Percentiles rank a stretch among this genome's conserved stretches.
Evolutionary conservation across 64 coral and sea anemone species (phyloP).

Genomic region (Anthopleura sola): DNA sequence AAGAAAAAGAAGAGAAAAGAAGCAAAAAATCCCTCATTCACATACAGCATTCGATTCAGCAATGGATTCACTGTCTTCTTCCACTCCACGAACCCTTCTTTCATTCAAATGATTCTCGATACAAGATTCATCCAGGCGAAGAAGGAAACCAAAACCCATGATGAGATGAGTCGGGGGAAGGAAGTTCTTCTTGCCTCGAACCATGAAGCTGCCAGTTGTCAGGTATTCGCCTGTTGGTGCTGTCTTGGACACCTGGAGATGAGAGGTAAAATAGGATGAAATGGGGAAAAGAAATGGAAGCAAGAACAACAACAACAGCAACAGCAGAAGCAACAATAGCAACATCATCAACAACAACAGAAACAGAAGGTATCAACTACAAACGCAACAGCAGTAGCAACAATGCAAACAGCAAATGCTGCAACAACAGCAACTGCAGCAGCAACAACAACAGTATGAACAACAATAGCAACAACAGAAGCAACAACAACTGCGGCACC

Average conservation of each 20-base stretch:
- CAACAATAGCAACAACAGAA: not conserved
- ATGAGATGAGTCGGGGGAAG: constrained; percentile 81
- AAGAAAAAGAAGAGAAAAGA: not conserved
- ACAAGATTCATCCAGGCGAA: constrained; percentile 83
- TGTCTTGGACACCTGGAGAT: constrained; percentile 80
- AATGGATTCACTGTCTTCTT: constrained; percentile 54
- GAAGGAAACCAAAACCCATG: constrained; percentile 94
- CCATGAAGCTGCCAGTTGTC: constrained; percentile 95
- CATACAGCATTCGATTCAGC: constrained; percentile 31
- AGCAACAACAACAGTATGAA: not conserved
- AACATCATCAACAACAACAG: not conserved
- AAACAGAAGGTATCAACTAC: no score
- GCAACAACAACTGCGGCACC: not conserved
- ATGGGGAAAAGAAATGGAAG: not conserved
- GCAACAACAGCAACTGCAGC: not conserved
- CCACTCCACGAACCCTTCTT: constrained; percentile 47
- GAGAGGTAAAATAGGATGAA: not conserved
- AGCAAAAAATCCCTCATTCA: not conserved
- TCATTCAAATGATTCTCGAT: constrained; percentile 81
- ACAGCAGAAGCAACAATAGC: not conserved
- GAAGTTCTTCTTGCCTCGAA: constrained; percentile 97
- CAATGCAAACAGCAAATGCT: not conserved
- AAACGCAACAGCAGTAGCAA: not conserved
- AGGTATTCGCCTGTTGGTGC: constrained; percentile 97
- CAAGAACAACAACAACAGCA: not conserved